Evolutionary conservation across 2,888 invertebrate species (phyloP).

Genomic region (Eupeodes luniger): DNA sequence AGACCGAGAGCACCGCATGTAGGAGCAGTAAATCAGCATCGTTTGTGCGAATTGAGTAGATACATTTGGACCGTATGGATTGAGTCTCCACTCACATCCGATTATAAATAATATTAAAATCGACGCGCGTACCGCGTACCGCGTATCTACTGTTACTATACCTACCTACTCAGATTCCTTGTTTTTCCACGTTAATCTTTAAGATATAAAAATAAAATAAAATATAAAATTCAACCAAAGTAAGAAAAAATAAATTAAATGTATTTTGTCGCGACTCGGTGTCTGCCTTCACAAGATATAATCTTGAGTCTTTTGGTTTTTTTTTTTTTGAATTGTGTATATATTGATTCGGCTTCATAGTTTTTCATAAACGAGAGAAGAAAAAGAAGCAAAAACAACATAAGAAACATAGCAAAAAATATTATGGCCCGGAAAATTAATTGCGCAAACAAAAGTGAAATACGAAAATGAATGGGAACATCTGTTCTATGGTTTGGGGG

Average conservation of each 20-base stretch:
- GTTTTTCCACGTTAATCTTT: slow-evolving; percentile 5
- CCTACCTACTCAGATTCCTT: background rate
- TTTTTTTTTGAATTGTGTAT: slow-evolving; percentile 11
- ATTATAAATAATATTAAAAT: slow-evolving; percentile 6
- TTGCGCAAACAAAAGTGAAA: slow-evolving; percentile 12
- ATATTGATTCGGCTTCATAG: slow-evolving; percentile 2
- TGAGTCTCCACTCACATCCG: slow-evolving; percentile 4
- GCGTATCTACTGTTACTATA: background rate
- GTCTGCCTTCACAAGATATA: slow-evolving; percentile 40
- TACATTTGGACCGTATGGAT: slow-evolving; percentile 61
- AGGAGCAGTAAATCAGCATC: slow-evolving; percentile 33
- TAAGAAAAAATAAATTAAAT: slow-evolving; percentile 6
- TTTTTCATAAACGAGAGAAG: background rate
- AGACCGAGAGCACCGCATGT: slow-evolving; percentile 38
- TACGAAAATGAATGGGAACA: slow-evolving; percentile 28
- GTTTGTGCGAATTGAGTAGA: slow-evolving; percentile 45
- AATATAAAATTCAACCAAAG: background rate
- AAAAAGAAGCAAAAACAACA: background rate
- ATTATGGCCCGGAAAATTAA: slow-evolving; percentile 51
- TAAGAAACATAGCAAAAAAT: background rate
- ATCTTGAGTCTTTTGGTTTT: background rate
- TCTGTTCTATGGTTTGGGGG: background rate
- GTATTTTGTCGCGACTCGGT: slow-evolving; percentile 37
- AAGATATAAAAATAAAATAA: slow-evolving; percentile 23
- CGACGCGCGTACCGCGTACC: background rate